Percentiles rank a stretch among this genome's conserved stretches.
These are phyloP conservation scores for Scolopax rusticola DNA, from an alignment of 2,797 vertebrate genomes.

Conservation along the genomic window DNA sequence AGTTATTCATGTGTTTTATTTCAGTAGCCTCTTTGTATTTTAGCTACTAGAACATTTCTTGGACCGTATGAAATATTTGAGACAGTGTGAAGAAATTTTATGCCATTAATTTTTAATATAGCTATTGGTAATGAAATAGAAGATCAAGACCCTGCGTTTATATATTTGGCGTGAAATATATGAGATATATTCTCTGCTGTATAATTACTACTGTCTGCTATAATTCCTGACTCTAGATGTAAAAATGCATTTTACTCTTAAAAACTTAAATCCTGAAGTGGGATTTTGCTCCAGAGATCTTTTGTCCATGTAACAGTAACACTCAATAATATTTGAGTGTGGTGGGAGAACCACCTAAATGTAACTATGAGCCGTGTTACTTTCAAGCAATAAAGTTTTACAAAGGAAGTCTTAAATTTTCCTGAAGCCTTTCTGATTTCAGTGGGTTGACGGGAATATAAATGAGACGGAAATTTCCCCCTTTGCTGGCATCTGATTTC, in stretches of 20 bases:
- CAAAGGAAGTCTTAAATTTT: conserved; percentile 21
- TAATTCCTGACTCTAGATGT: neutral
- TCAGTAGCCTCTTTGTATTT: neutral
- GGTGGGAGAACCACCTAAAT: neutral
- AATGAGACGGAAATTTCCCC: conserved; percentile 13
- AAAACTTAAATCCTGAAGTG: neutral
- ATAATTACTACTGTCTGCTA: neutral
- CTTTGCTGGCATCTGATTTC: conserved; percentile 19
- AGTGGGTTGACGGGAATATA: conserved; percentile 6
- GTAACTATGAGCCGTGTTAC: neutral
- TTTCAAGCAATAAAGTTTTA: conserved; percentile 14
- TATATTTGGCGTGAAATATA: neutral
- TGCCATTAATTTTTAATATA: neutral
- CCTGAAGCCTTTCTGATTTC: neutral
- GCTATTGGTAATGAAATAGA: neutral
- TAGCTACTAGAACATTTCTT: neutral
- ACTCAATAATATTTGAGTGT: neutral
- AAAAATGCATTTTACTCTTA: neutral
- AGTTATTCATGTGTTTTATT: neutral
- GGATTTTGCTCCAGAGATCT: neutral
- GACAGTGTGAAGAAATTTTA: neutral
- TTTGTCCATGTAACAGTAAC: neutral
- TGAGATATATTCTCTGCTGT: neutral
- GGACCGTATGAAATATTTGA: neutral
- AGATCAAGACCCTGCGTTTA: neutral